A percentile compares a stretch with the other conserved stretches of the same genome.
Conservation (phyloP, 2,113 vertebrate species). For the Antechinus stuartii region DNA sequence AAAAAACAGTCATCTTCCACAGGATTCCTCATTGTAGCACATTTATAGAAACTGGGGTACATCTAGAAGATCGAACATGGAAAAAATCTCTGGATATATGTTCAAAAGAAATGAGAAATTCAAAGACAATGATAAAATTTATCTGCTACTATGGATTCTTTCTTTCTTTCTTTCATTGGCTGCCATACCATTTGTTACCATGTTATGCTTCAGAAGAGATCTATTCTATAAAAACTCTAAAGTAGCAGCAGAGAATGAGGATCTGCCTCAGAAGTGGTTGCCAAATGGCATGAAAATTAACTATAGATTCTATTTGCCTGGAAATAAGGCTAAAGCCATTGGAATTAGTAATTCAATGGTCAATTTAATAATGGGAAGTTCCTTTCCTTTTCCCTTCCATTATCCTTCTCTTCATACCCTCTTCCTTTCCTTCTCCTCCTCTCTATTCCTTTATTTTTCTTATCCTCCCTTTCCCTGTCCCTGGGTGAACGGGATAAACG, state of each 20-base stretch:
- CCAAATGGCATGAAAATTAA: background rate
- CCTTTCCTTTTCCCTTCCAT: background rate
- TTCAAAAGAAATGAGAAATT: background rate
- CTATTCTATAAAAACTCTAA: background rate
- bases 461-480: background rate
- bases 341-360: background rate
- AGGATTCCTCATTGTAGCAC: background rate
- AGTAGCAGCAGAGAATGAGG: background rate
- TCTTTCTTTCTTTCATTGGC: background rate
- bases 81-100: background rate
- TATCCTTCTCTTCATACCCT: background rate
- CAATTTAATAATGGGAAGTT: background rate
- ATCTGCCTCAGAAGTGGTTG: background rate
- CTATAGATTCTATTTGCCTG: background rate
- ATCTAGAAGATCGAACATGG: background rate
- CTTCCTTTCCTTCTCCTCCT: background rate
- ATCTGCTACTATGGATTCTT: background rate
- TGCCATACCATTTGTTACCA: background rate
- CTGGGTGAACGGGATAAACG: too few relatives aligned
- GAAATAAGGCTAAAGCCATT: background rate
- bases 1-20: background rate
- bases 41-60: background rate
- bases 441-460: too few relatives aligned
- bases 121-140: background rate
- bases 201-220: background rate